Evolutionary conservation across 2,113 vertebrate species (phyloP), one percentile per base, ranked within the genome.

Genomic region (Cynoglossus semilaevis): DNA sequence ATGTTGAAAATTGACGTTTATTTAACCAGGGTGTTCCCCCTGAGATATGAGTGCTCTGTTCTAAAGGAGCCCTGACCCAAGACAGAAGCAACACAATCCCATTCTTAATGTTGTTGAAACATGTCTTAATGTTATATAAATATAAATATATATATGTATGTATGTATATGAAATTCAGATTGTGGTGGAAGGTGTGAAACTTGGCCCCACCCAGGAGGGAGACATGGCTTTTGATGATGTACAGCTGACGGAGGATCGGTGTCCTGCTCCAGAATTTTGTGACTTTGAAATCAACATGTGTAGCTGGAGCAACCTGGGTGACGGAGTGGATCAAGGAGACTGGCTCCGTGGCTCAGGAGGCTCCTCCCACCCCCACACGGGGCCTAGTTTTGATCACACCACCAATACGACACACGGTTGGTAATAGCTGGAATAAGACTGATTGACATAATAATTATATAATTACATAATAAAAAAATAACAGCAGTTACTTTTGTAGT

Each of bases 211-310:
- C 5, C 54, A 51, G 35, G 67, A 85, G 46, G 88, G 86, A 18
- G 80, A 76, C 74, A 72, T 91, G 59, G 90, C 90, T 8, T 73
- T 91, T 43, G 90, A 91, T 66, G 90, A 91, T 9, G 67, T 91
- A 1, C 58, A 65, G 22, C 44, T 91, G 62, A 79, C 76, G 3
- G 64, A 77, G 4, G 15, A 53, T 37, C 65, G 62, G 9, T 91
- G 90, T 58, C 68, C 82, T 46, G 18, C 68, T 37, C 70, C 36
- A 47, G 85, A 80, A 54, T 51, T 65, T 29, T 91, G 90, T 74
- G 85, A 91, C 83, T 91, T 91, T 69, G 87, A 91, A 74, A 61
- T 1, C 15, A 82, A 76, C 51, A 69, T 80, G 70, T 91, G 90
- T 46, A 71, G 77, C 61, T 91, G 89, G 90, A 83, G 71, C 35